A percentile compares a stretch with the other conserved stretches of the same genome.
phyloP scores from a whole-genome alignment of 2,797 vertebrate species.

The Cyprinodon diabolis region DNA sequence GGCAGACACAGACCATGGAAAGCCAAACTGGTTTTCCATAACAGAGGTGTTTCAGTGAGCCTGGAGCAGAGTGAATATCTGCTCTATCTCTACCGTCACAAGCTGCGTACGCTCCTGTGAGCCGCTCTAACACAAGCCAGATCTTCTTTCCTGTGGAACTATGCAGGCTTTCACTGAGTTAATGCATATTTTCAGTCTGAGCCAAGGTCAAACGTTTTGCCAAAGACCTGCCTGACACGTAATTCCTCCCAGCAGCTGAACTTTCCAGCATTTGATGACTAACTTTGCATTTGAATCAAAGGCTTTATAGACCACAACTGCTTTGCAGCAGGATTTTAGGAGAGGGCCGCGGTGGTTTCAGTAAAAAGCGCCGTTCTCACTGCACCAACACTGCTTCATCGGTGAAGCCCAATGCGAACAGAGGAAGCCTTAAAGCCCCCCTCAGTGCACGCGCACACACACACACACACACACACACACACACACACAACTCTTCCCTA shows the following conservation, averaged over 20 bases:
- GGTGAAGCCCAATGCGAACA: conserved; percentile 30
- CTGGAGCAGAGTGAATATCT: conserved; percentile 62
- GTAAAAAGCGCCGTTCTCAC: conserved; percentile 33
- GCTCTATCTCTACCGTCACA: conserved; percentile 65
- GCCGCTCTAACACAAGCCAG: conserved; percentile 65
- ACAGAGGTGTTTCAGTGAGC: conserved; percentile 67
- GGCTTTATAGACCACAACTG: conserved; percentile 58
- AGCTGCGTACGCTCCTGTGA: conserved; percentile 44
- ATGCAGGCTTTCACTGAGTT: conserved; percentile 66
- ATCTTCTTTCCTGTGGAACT: conserved; percentile 73
- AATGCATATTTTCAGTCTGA: conserved; percentile 73
- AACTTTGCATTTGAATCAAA: conserved; percentile 66
- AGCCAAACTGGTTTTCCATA: conserved; percentile 7
- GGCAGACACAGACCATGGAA: conserved; percentile 49
- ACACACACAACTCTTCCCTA: conserved; percentile 54
- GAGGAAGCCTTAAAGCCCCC: conserved; percentile 49
- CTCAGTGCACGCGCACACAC: conserved; percentile 23
- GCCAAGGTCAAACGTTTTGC: conserved; percentile 67
- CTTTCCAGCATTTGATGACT: conserved; percentile 62
- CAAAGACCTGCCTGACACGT: conserved; percentile 68
- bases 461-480: conserved; percentile 1
- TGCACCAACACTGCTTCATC: conserved; percentile 33
- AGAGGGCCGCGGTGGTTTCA: conserved; percentile 42
- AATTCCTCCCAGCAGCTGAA: conserved; percentile 67
- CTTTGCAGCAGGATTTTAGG: conserved; percentile 46